phyloP scores from a whole-genome alignment of 2,113 vertebrate genomes.

The Pagrus major region DNA sequence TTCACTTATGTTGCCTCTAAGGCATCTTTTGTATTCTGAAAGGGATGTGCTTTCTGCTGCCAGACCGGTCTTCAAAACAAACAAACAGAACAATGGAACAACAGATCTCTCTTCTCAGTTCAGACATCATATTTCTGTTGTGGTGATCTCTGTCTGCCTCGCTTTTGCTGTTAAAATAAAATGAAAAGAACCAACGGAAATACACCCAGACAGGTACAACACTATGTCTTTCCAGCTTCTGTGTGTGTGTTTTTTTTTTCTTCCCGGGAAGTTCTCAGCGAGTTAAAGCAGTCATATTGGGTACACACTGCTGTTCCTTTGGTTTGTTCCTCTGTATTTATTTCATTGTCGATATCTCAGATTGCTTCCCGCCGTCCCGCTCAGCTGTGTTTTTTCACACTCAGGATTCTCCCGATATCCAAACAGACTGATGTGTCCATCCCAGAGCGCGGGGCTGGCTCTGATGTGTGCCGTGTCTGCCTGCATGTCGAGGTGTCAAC shows the following conservation, averaged over 20 bases:
- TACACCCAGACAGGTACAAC: conserved; percentile 76
- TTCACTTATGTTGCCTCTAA: conserved; percentile 82
- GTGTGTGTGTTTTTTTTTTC: conserved; percentile 37
- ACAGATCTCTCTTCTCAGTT: conserved; percentile 74
- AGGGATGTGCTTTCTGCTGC: conserved; percentile 72
- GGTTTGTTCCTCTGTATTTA: conserved; percentile 69
- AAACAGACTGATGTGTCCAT: conserved; percentile 79
- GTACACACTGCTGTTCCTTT: conserved; percentile 60
- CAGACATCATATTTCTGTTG: conserved; percentile 73
- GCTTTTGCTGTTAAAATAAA: conserved; percentile 78
- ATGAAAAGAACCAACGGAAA: conserved; percentile 73
- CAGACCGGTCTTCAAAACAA: conserved; percentile 81
- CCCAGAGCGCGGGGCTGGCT: conserved; percentile 41
- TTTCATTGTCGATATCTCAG: conserved; percentile 72
- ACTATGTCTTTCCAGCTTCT: conserved; percentile 42
- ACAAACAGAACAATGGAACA: conserved; percentile 80
- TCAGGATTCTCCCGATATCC: conserved; percentile 57
- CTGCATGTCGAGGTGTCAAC: conserved; percentile 78
- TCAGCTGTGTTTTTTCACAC: conserved; percentile 50
- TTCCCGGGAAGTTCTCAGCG: conserved; percentile 65
- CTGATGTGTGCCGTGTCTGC: conserved; percentile 73
- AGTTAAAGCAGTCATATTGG: conserved; percentile 69
- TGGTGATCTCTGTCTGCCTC: conserved; percentile 81
- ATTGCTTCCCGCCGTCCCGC: conserved; percentile 60
- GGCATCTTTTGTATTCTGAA: conserved; percentile 85